These are phyloP conservation scores for Miltochrista miniata DNA, from an alignment of 2,888 invertebrate species.

Conservation along the genomic window DNA sequence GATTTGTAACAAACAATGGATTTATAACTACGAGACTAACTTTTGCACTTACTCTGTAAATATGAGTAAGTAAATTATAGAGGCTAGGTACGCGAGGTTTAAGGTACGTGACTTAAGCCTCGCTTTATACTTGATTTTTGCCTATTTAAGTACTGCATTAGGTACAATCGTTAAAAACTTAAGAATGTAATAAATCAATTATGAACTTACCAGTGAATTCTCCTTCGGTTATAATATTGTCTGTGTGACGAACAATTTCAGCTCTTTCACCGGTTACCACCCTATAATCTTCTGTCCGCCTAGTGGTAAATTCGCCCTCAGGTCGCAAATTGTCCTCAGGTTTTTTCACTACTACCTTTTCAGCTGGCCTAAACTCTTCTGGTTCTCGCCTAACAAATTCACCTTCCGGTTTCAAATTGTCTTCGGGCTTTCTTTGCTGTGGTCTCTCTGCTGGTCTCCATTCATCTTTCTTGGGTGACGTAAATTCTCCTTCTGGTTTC, in stretches of 20 bases:
- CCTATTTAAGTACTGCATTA: too few species aligned
- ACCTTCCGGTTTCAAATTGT: slow-evolving; percentile 66
- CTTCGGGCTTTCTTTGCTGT: slow-evolving; percentile 68
- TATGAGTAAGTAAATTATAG: too few species aligned
- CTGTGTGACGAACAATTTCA: slow-evolving; percentile 85
- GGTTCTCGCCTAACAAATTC: slow-evolving; percentile 53
- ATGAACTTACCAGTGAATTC: slow-evolving; percentile 85
- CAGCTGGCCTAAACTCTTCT: slow-evolving; percentile 70
- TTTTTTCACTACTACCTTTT: slow-evolving; percentile 60
- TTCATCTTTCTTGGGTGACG: slow-evolving; percentile 65
- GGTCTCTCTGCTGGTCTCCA: slow-evolving; percentile 77
- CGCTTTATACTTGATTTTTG: too few species aligned
- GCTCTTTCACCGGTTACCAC: slow-evolving; percentile 86
- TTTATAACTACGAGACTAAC: too few species aligned
- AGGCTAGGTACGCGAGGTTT: too few species aligned
- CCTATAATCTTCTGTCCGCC: slow-evolving; percentile 82
- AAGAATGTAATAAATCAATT: not conserved
- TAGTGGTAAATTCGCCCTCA: slow-evolving; percentile 84
- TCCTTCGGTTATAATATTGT: slow-evolving; percentile 86
- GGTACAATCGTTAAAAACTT: not conserved
- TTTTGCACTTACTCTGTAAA: too few species aligned
- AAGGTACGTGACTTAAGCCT: too few species aligned
- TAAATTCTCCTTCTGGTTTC: slow-evolving; percentile 31
- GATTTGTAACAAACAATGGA: too few species aligned
- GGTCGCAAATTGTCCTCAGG: slow-evolving; percentile 78